These are phyloP conservation scores for Rhogogaster chlorosoma DNA, from an alignment of 2,888 invertebrate genomes.

Conservation along the genomic window DNA sequence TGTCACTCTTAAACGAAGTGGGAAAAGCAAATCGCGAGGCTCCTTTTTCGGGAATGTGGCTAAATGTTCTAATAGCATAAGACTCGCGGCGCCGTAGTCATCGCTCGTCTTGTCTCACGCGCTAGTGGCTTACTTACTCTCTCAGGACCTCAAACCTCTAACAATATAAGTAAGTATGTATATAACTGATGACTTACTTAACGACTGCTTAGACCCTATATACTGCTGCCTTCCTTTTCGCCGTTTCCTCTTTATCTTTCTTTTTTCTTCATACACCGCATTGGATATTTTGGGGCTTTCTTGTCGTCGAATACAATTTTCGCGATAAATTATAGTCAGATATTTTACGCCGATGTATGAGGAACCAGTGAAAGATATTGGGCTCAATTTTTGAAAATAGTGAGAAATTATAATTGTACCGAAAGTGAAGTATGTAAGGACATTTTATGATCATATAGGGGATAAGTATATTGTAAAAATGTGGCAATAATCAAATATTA, in stretches of 20 bases:
- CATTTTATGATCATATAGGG: background rate
- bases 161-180: background rate
- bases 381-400: background rate
- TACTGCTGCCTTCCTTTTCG: background rate
- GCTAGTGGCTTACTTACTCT: background rate
- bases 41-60: background rate
- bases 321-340: background rate
- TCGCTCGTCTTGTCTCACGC: background rate
- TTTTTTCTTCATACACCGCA: background rate
- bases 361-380: background rate
- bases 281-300: background rate
- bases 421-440: too few relatives aligned
- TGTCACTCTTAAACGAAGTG: background rate
- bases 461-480: background rate
- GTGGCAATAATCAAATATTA: background rate
- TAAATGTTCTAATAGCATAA: background rate
- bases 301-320: background rate
- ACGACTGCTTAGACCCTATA: background rate
- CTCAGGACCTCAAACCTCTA: background rate
- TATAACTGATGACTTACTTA: background rate
- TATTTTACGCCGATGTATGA: background rate
- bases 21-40: background rate
- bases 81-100: background rate
- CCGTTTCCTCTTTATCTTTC: background rate
- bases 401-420: background rate